phyloP scores from a whole-genome alignment of 2,113 vertebrate genomes.

The Stigmatopora nigra region DNA sequence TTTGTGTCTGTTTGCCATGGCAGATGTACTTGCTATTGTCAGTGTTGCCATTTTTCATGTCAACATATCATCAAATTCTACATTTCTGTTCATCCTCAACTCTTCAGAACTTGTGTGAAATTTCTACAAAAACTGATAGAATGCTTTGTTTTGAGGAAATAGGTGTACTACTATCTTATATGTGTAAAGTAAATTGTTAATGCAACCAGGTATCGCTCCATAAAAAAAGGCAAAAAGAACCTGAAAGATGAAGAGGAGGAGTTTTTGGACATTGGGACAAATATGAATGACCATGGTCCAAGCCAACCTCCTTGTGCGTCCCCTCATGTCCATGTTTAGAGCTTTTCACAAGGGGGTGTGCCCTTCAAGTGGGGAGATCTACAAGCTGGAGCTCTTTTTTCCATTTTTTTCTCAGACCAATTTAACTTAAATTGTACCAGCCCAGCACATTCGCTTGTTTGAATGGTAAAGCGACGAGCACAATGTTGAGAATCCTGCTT shows the following conservation, averaged over 20 bases:
- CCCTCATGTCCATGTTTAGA: conserved; percentile 17
- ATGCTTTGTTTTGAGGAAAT: background rate
- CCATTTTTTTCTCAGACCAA: conserved; percentile 24
- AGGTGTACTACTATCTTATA: background rate
- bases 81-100: background rate
- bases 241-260: conserved; percentile 34
- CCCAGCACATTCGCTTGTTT: conserved; percentile 20
- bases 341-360: conserved; percentile 12
- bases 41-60: background rate
- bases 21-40: background rate
- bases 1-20: background rate
- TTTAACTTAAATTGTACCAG: conserved; percentile 22
- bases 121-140: background rate
- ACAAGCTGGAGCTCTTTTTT: conserved; percentile 27
- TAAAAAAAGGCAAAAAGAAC: background rate
- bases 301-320: conserved; percentile 34
- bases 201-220: conserved; percentile 8
- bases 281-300: conserved; percentile 34
- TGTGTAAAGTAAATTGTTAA: background rate
- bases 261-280: conserved; percentile 29
- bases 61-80: background rate
- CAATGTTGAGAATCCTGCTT: conserved; percentile 44
- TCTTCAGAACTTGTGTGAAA: background rate
- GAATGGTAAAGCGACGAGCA: conserved; percentile 18
- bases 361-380: conserved; percentile 33